phyloP scores from a whole-genome alignment of 2,888 invertebrate genomes.

The Tetanocera ferruginea region DNA sequence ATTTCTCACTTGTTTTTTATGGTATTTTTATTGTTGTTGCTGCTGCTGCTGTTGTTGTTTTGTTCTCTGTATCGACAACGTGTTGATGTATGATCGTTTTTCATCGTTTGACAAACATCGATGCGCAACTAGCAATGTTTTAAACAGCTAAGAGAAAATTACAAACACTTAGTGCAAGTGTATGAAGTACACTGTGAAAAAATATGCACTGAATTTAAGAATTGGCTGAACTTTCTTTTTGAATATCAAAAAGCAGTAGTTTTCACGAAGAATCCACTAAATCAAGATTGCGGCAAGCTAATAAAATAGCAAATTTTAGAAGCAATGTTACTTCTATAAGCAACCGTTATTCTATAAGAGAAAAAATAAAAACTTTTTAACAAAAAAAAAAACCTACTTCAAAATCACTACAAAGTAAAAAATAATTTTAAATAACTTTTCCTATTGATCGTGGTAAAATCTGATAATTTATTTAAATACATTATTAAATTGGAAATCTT shows the following conservation, averaged over 20 bases:
- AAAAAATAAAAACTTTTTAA: no score
- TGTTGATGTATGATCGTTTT: slow-evolving; percentile 15
- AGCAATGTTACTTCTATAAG: no score
- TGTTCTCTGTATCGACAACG: slow-evolving; percentile 13
- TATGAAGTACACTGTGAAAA: not conserved
- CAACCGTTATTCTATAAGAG: no score
- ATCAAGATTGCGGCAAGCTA: no score
- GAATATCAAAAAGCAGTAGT: not conserved
- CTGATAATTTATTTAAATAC: no score
- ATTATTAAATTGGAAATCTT: no score
- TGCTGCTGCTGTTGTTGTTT: slow-evolving; percentile 17
- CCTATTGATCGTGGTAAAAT: no score
- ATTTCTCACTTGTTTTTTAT: not conserved
- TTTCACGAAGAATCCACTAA: no score
- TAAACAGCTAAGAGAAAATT: not conserved
- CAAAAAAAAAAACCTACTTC: no score
- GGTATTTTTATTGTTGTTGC: not conserved
- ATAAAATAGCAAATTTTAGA: no score
- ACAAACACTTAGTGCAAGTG: not conserved
- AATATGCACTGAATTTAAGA: not conserved
- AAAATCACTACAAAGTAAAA: no score
- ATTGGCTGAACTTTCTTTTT: not conserved
- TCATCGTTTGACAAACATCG: slow-evolving; percentile 24
- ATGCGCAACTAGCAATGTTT: not conserved
- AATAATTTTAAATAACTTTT: no score